Conservation (phyloP, 2,113 vertebrate genomes). For the Phainopepla nitens region DNA sequence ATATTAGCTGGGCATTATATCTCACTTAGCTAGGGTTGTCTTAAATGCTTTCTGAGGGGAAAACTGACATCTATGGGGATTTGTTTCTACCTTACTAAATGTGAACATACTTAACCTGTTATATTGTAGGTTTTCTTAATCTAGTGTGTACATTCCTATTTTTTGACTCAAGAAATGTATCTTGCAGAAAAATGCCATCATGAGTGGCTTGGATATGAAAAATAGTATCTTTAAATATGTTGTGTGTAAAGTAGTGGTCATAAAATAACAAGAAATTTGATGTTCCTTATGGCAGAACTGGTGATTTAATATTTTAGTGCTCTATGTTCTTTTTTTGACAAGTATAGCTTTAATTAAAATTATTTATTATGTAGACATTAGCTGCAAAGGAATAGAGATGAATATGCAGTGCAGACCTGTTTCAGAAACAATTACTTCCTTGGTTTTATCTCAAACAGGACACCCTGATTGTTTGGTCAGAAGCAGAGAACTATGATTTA, state of each 20-base stretch:
- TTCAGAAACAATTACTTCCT: not conserved
- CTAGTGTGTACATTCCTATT: not conserved
- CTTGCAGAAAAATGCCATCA: not conserved
- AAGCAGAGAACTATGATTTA: slow-evolving; percentile 98
- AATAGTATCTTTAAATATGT: not conserved
- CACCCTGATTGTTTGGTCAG: slow-evolving; percentile 98
- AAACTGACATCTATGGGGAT: not conserved
- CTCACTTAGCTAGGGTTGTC: not conserved
- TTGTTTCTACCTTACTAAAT: not conserved
- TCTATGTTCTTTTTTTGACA: not conserved
- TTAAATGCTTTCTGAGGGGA: not conserved
- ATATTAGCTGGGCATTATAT: not conserved
- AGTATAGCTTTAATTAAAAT: not conserved
- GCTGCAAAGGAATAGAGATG: not conserved
- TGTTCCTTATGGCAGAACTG: not conserved
- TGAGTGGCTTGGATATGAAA: not conserved
- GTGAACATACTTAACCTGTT: not conserved
- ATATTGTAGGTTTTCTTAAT: not conserved
- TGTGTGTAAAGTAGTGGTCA: not conserved
- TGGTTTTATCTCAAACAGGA: slow-evolving; percentile 74
- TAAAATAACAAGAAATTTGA: not conserved
- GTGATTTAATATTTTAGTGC: not conserved
- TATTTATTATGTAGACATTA: not conserved
- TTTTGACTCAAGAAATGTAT: not conserved
- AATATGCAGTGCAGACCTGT: not conserved